Conservation (phyloP, 2,113 vertebrate species). For the Lophius piscatorius region DNA sequence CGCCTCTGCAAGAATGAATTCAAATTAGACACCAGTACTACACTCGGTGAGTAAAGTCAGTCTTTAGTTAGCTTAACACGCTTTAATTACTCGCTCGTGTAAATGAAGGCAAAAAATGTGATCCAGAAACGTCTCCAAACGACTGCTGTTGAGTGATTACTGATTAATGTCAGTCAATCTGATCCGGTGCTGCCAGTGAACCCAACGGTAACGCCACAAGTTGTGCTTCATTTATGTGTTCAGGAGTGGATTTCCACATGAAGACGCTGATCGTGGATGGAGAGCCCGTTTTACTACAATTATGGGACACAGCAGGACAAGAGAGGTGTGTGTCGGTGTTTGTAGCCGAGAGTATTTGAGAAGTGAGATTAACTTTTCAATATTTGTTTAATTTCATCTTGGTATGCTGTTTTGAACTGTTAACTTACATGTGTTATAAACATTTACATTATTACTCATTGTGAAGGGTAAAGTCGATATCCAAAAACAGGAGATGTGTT, state of each 20-base stretch:
- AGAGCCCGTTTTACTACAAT: conserved; percentile 87
- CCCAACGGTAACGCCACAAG: neutral
- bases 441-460: too few relatives aligned
- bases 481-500: neutral
- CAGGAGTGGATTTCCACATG: conserved; percentile 97
- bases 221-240: conserved; percentile 9
- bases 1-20: conserved; percentile 98
- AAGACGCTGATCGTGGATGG: conserved; percentile 95
- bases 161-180: neutral
- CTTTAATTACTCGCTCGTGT: neutral
- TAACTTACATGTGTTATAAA: too few relatives aligned
- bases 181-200: neutral
- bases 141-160: neutral
- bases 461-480: neutral
- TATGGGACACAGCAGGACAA: conserved; percentile 97
- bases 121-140: neutral
- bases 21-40: conserved; percentile 86
- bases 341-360: too few relatives aligned
- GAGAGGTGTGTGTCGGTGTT: conserved; percentile 83
- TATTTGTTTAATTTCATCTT: too few relatives aligned
- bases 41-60: conserved; percentile 81
- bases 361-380: too few relatives aligned
- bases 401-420: too few relatives aligned
- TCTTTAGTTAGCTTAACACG: neutral
- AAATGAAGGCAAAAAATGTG: neutral